A percentile compares a stretch with the other conserved stretches of the same genome.
These are phyloP conservation scores for Dasypolia templi DNA, from an alignment of 2,888 invertebrate genomes.

Conservation along the genomic window DNA sequence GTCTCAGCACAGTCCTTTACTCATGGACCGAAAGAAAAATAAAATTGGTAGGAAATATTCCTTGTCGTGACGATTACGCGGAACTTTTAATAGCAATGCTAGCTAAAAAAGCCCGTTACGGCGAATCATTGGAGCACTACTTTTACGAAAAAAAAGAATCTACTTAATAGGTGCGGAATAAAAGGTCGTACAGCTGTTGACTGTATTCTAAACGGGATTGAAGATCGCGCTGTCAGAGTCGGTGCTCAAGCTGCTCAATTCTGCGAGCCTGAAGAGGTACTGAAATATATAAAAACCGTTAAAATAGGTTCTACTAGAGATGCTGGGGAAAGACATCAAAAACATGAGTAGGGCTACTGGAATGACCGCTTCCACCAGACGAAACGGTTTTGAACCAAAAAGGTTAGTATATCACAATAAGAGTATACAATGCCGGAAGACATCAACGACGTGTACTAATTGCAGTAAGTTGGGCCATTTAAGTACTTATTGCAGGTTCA, in stretches of 20 bases:
- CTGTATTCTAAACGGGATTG: too few species aligned
- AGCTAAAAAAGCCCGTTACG: slow-evolving; percentile 1
- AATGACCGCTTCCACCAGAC: neutral
- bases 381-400: neutral
- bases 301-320: too few species aligned
- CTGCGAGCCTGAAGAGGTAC: too few species aligned
- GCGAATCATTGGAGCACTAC: slow-evolving; percentile 6
- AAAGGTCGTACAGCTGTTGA: neutral
- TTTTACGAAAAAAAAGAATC: neutral
- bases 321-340: too few species aligned
- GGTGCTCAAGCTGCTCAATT: too few species aligned
- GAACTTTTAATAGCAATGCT: slow-evolving; percentile 8
- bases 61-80: slow-evolving; percentile 1
- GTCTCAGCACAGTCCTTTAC: slow-evolving; percentile 4
- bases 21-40: slow-evolving; percentile 2
- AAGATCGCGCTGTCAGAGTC: too few species aligned
- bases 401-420: slow-evolving; percentile 2
- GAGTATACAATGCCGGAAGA: slow-evolving; percentile 1
- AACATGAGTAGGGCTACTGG: too few species aligned
- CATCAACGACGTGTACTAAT: neutral
- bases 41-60: slow-evolving; percentile 1
- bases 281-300: too few species aligned
- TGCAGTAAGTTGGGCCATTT: slow-evolving; percentile 4
- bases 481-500: neutral
- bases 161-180: slow-evolving; percentile 4